Evolutionary conservation across 2,113 vertebrate genomes (phyloP).

Genomic region (Silurus glanis): DNA sequence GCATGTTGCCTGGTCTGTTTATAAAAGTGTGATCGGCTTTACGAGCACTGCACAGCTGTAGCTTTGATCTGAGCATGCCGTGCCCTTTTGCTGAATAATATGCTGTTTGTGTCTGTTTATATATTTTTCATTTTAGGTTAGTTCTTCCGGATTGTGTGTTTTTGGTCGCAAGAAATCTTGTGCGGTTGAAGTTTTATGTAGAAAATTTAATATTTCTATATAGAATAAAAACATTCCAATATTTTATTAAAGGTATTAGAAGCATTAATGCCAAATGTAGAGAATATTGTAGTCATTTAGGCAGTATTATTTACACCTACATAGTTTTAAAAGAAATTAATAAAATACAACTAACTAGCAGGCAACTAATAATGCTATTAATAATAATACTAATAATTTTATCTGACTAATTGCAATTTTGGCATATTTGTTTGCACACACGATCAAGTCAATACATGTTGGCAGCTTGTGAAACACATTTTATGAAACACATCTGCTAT

Average conservation of each 20-base stretch:
- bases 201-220: neutral
- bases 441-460: neutral
- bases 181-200: neutral
- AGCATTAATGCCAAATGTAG: neutral
- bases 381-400: no score
- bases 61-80: neutral
- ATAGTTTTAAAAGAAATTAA: no score
- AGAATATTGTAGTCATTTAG: neutral
- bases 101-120: neutral
- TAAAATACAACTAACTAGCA: no score
- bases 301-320: neutral
- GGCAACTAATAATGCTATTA: no score
- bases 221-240: no score
- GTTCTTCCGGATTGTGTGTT: neutral
- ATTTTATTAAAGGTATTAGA: neutral
- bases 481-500: neutral
- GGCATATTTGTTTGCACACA: neutral
- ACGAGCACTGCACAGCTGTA: neutral
- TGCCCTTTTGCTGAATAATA: neutral
- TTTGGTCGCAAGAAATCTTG: neutral
- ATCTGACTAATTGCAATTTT: neutral
- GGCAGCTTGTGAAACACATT: no score
- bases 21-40: neutral
- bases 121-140: neutral
- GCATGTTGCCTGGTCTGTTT: constrained; percentile 9